Conservation (phyloP, 2,113 vertebrate species). For the Callipepla californica region DNA sequence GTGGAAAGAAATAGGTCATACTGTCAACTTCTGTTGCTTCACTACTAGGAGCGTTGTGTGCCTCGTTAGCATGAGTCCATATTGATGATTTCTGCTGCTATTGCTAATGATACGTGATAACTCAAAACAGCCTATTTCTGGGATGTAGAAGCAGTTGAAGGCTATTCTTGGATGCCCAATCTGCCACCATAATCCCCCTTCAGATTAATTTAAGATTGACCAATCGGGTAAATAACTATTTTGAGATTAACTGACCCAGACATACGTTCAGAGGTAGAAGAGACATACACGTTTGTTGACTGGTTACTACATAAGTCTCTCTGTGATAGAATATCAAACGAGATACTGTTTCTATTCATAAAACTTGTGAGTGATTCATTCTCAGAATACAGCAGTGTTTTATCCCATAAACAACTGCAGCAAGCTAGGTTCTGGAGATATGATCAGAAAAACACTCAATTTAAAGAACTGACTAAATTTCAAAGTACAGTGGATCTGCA, state of each 20-base stretch:
- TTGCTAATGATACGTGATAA: constrained; percentile 4
- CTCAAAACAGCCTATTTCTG: not conserved
- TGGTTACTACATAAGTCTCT: not conserved
- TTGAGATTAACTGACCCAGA: not conserved
- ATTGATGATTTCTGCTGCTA: not conserved
- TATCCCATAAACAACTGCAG: not conserved
- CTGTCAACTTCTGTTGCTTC: not conserved
- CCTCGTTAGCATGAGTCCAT: not conserved
- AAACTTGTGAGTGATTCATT: not conserved
- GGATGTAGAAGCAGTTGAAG: not conserved
- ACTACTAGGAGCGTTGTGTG: not conserved
- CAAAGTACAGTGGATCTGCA: not conserved
- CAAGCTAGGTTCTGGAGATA: not conserved
- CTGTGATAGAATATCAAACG: not conserved
- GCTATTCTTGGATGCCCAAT: not conserved
- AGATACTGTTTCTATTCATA: not conserved
- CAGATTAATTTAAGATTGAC: not conserved
- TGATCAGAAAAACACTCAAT: not conserved
- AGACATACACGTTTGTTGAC: accelerated
- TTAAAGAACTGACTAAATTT: not conserved
- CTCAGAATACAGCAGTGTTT: not conserved
- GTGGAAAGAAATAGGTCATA: not conserved
- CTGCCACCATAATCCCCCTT: not conserved
- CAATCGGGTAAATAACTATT: not conserved
- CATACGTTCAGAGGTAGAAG: not conserved